Evolutionary conservation across 2,113 vertebrate genomes (phyloP).

Genomic region (Tachysurus fulvidraco): DNA sequence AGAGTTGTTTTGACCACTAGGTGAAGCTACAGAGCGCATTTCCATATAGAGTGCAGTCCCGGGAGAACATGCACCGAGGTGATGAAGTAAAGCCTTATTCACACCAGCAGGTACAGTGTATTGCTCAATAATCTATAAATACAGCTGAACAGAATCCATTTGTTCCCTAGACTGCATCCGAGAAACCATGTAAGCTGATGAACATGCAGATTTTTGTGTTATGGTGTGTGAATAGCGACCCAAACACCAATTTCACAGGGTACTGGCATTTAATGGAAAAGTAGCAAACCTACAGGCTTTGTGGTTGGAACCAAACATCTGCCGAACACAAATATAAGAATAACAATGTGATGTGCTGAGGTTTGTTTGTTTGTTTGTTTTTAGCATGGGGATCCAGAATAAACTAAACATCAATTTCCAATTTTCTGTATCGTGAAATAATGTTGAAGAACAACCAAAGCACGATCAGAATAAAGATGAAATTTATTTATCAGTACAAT

Average conservation of each 20-base stretch:
- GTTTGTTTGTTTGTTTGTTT: neutral
- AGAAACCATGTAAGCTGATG: conserved; percentile 18
- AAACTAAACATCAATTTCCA: neutral
- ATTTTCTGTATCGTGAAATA: neutral
- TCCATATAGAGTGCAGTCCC: neutral
- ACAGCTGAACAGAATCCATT: conserved; percentile 14
- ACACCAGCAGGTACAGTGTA: conserved; percentile 28
- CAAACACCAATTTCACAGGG: neutral
- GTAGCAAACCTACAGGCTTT: neutral
- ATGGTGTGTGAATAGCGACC: conserved; percentile 2
- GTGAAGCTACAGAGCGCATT: conserved; percentile 26
- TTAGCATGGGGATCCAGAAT: neutral
- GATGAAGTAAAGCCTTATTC: conserved; percentile 27
- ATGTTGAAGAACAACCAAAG: neutral
- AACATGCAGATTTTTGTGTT: conserved; percentile 26
- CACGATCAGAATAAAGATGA: neutral
- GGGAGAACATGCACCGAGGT: neutral
- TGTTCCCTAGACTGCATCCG: conserved; percentile 12
- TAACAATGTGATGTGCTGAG: neutral
- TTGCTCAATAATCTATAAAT: conserved; percentile 23
- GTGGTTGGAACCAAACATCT: neutral
- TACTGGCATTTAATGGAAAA: neutral
- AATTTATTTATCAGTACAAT: neutral
- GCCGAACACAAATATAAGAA: neutral
- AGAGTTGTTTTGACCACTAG: conserved; percentile 35